phyloP scores from a whole-genome alignment of 1,140 invertebrate species.

The Lepeophtheirus salmonis region DNA sequence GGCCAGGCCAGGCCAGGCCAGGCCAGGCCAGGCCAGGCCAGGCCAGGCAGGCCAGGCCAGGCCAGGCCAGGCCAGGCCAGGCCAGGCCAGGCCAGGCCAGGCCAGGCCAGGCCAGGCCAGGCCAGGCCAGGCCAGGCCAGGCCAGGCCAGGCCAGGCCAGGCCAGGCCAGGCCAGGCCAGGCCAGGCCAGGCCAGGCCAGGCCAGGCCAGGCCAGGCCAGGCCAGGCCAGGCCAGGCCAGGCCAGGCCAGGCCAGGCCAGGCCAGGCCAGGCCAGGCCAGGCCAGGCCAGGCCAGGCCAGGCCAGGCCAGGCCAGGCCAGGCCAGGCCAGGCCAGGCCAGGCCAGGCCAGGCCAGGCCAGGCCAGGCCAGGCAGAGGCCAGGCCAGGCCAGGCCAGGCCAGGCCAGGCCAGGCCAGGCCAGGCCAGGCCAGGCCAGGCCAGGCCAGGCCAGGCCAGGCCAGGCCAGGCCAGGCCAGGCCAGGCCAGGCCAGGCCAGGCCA shows the following conservation, averaged over 20 bases:
- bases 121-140: constrained; percentile 23
- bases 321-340: constrained; percentile 21
- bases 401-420: constrained; percentile 22
- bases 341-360: constrained; percentile 23
- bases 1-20: constrained; percentile 20
- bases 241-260: constrained; percentile 22
- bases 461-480: constrained; percentile 23
- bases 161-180: constrained; percentile 20
- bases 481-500: constrained; percentile 22
- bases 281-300: constrained; percentile 22
- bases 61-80: constrained; percentile 23
- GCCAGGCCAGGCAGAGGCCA: constrained; percentile 22
- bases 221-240: constrained; percentile 23
- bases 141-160: constrained; percentile 23
- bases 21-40: constrained; percentile 17
- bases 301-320: constrained; percentile 23
- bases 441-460: constrained; percentile 21
- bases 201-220: constrained; percentile 12
- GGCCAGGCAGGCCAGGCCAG: constrained; percentile 22
- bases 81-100: constrained; percentile 22
- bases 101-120: constrained; percentile 21
- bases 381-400: constrained; percentile 23
- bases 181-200: constrained; percentile 20
- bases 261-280: constrained; percentile 23
- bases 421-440: constrained; percentile 22